Evolutionary conservation across 2,113 vertebrate genomes (phyloP), one percentile per base, ranked within the genome.

Genomic region (Actinemys pallida): DNA sequence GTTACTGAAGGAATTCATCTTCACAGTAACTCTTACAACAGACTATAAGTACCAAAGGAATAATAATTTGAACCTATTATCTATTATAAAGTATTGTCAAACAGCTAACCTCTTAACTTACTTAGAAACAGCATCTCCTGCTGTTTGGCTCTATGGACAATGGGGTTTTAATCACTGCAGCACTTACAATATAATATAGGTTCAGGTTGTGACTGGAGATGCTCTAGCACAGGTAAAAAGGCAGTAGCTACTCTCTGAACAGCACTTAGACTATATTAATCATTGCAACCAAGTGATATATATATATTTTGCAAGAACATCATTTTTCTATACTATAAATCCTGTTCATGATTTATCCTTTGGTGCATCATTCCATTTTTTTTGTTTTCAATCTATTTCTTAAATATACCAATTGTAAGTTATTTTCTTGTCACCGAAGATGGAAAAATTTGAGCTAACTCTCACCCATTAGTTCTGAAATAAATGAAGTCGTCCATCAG

Each of bases 361-460:
- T 53, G 83, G 80, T 95, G 49, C 39, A 95, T 90, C 54, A 91
- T 93, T 96, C 47, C 7, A 52, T 87, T 93, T 69, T 96, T 97
- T 94, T 96, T 96, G 95, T 97, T 97, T 97, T 90, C 85, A 96
- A 85, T 87, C 13, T 93, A 83, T 97, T 97, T 96, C 87, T 91
- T 93, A 98, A 96, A 96, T 96, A 97, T 98, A 96, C 57, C 84
- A 97, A 95, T 95, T 94, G 11, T 84, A 95, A 94, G 62, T 95
- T 97, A 90, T 97, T 94, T 96, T 97, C 94, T 96, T 97, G 96
- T 97, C 95, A 95, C 31, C 81, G 90, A 87, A 97, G 92, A 93
- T 87, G 87, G 94, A 96, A 90, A 95, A 97, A 87, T 88, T 54
- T 93, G 86, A 94, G 81, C 93, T 88, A 95, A 92, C 87, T 91